Evolutionary conservation across 2,888 invertebrate genomes (phyloP).

Genomic region (Athrips mouffetella): DNA sequence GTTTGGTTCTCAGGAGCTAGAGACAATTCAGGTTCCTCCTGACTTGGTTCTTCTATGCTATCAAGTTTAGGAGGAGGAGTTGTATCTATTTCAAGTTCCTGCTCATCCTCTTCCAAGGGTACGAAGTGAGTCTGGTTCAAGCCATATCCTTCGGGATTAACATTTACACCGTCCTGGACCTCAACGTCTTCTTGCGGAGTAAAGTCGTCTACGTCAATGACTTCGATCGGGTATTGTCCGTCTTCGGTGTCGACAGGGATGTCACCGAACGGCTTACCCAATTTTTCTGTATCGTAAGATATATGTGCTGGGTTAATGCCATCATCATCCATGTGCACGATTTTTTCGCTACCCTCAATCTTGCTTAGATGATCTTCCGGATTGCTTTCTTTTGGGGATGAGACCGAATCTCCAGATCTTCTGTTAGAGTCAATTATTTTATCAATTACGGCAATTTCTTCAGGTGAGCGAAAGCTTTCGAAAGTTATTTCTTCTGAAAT

Average conservation of each 20-base stretch:
- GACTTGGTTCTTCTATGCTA: not conserved
- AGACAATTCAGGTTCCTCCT: not conserved
- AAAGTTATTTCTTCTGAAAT: no score
- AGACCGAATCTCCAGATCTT: no score
- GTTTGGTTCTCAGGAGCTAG: not conserved
- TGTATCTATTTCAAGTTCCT: not conserved
- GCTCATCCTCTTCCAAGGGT: not conserved
- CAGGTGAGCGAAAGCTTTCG: no score
- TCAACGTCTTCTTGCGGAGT: constrained; percentile 27
- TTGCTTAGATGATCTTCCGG: constrained; percentile 10
- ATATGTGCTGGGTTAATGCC: constrained; percentile 5
- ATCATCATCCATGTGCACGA: not conserved
- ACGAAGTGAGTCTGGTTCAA: not conserved
- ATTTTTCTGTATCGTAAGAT: not conserved
- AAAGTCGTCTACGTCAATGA: constrained; percentile 31
- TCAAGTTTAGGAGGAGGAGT: not conserved
- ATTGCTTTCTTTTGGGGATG: not conserved
- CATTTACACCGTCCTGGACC: constrained; percentile 30
- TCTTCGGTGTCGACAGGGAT: constrained; percentile 21
- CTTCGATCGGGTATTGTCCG: constrained; percentile 30
- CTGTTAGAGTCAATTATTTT: no score
- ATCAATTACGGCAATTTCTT: no score
- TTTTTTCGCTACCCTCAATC: constrained; percentile 5
- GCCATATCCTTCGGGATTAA: constrained; percentile 29
- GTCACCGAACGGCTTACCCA: constrained; percentile 1